Percentiles rank a stretch among this genome's conserved stretches.
Evolutionary conservation across 92 coral and sea anemone species (phyloP).

Genomic region (Siderastrea radians): DNA sequence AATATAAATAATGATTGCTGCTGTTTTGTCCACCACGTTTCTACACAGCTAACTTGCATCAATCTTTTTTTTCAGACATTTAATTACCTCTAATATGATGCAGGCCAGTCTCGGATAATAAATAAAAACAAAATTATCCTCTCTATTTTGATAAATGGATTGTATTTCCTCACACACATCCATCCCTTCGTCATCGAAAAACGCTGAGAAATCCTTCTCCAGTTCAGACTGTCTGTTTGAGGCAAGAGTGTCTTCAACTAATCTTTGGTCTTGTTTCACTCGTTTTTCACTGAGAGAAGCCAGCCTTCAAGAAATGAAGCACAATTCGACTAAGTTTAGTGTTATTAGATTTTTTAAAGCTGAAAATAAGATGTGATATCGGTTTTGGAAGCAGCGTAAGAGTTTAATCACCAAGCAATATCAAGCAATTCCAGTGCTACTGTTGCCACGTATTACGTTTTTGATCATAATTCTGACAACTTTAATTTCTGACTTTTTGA

Average conservation of each 20-base stretch:
- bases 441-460: too few species aligned
- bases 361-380: too few species aligned
- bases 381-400: too few species aligned
- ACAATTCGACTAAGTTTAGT: too few species aligned
- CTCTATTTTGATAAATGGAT: not conserved
- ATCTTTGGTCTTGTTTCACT: not conserved
- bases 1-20: too few species aligned
- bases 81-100: conserved; percentile 7
- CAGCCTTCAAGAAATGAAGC: not conserved
- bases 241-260: not conserved
- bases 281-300: conserved; percentile 26
- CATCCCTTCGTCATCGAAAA: not conserved
- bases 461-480: too few species aligned
- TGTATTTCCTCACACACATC: not conserved
- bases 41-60: too few species aligned
- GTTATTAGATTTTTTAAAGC: too few species aligned
- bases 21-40: too few species aligned
- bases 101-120: conserved; percentile 19
- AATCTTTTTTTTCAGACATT: not conserved
- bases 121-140: not conserved
- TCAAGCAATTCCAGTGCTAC: too few species aligned
- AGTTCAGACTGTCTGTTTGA: conserved; percentile 6
- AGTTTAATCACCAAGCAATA: too few species aligned
- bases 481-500: too few species aligned
- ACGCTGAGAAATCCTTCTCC: not conserved